Evolutionary conservation across 2,113 vertebrate species (phyloP), one percentile per base, ranked within the genome.

Genomic region (Dipodomys merriami): DNA sequence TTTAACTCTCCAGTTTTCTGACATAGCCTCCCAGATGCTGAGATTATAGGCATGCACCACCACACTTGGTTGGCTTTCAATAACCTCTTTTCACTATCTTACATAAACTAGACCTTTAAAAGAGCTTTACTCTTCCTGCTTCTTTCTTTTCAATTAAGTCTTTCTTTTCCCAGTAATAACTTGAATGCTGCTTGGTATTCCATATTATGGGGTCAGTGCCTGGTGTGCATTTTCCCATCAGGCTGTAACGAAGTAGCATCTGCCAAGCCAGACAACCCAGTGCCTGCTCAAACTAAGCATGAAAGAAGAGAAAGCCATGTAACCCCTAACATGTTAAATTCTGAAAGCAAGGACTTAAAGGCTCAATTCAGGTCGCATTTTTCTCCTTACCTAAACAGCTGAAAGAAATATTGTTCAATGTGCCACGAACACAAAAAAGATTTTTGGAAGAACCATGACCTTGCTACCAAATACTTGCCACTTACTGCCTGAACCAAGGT

Each of bases 321-420:
- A 71, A 74, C 30, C 39, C 49, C 65, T 88, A 88, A 72, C 74
- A n/a, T 64, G 68, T 53, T 86, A 53, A 80, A 44, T 89, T 89
- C 65, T 78, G 81, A 30, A 64, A 92, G 39, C 25, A 60, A 16
- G 25, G 60, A 81, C 64, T 80, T 80, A 13, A n/a, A 79, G 67
- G 57, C 35, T 72, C 83, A 72, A 72, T 4, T 65, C 44, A 83
- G 49, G 53, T 12, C 4, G 2, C 72, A 15, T 53, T 91, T 83
- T 91, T 69, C 88, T 86, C 62, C 67, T 86, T 68, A 71, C 86
- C 46, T 29, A 86, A 77, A 89, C 83, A 77, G 46, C 16, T 86
- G 67, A 89, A 95, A 82, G 16, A 86, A 88, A 72, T 80, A 20
- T 13, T 80, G 33, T 39, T 71, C 72, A 46, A 39, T 64, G 83